These are phyloP conservation scores for Crenuchus spilurus DNA, from an alignment of 2,797 vertebrate genomes.

Conservation along the genomic window DNA sequence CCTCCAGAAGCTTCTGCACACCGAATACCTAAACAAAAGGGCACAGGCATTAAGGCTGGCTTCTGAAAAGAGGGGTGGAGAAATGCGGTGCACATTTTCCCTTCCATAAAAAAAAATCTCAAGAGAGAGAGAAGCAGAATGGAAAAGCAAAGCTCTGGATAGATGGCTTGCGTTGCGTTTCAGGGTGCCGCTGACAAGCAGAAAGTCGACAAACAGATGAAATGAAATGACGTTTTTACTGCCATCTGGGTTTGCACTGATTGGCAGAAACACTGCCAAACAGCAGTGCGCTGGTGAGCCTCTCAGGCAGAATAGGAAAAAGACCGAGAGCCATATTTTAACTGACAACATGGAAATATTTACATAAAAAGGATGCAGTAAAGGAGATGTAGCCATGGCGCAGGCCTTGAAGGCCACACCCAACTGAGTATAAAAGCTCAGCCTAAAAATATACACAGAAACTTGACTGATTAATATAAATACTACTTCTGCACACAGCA, in stretches of 20 bases:
- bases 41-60: conserved; percentile 27
- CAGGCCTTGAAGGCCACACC: neutral
- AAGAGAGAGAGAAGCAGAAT: neutral
- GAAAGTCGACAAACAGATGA: conserved; percentile 41
- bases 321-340: conserved; percentile 43
- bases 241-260: conserved; percentile 56
- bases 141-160: conserved; percentile 32
- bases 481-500: neutral
- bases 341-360: conserved; percentile 56
- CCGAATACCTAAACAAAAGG: conserved; percentile 42
- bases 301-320: conserved; percentile 46
- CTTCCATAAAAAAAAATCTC: conserved; percentile 10
- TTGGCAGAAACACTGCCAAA: conserved; percentile 51
- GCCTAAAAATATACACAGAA: neutral
- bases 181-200: conserved; percentile 44
- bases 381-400: neutral
- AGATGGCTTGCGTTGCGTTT: conserved; percentile 42
- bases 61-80: conserved; percentile 22
- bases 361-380: conserved; percentile 32
- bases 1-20: conserved; percentile 41
- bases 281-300: conserved; percentile 35
- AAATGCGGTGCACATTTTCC: conserved; percentile 13
- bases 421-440: neutral
- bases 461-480: neutral
- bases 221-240: conserved; percentile 51